Evolutionary conservation across 1,140 invertebrate species (phyloP).

Genomic region (Hyles euphorbiae): DNA sequence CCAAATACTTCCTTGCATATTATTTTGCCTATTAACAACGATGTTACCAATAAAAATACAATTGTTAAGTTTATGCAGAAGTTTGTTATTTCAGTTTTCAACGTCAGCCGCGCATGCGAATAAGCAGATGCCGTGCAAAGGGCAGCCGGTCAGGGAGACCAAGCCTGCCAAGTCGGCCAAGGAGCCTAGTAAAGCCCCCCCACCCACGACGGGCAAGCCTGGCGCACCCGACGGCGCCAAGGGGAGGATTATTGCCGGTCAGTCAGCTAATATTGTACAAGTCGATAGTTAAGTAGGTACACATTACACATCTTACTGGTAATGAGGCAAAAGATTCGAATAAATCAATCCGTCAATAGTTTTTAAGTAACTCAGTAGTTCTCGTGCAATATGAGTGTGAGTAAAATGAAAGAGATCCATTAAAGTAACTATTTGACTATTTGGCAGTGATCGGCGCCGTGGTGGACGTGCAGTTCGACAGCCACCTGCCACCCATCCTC

Average conservation of each 20-base stretch:
- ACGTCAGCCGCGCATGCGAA: background rate
- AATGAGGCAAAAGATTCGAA: background rate
- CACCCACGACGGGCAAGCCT: slow-evolving; percentile 2
- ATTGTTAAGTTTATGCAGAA: too few species aligned
- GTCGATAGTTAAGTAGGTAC: background rate
- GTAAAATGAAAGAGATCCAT: too few species aligned
- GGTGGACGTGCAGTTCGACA: slow-evolving; percentile 90
- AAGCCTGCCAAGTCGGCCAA: background rate
- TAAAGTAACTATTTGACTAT: background rate
- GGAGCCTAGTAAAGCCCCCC: background rate
- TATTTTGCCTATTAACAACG: too few species aligned
- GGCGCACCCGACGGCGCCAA: slow-evolving; percentile 24
- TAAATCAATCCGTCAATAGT: too few species aligned
- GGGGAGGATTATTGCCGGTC: slow-evolving; percentile 46
- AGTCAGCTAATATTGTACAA: background rate
- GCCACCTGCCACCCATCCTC: slow-evolving; percentile 85
- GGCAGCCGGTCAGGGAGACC: background rate
- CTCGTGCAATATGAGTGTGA: background rate
- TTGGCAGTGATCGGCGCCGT: slow-evolving; percentile 88
- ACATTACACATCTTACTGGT: background rate
- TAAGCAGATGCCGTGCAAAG: background rate
- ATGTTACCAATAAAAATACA: too few species aligned
- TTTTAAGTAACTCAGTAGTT: background rate
- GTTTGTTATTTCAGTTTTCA: background rate
- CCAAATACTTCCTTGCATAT: too few species aligned